Conservation (phyloP, 1,140 invertebrate species). For the Proctacanthus coquilletti region DNA sequence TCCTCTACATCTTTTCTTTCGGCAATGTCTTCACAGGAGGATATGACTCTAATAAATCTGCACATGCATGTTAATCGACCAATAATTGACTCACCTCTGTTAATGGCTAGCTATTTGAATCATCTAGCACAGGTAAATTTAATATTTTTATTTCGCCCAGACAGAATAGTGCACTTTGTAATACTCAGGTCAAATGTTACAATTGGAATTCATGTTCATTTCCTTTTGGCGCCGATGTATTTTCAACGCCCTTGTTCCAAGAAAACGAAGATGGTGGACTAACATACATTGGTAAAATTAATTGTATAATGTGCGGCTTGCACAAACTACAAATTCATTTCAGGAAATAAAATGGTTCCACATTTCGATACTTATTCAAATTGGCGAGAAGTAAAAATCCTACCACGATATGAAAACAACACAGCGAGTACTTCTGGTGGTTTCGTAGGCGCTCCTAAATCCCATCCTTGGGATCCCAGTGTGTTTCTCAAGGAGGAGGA, state of each 20-base stretch:
- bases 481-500: constrained; percentile 27
- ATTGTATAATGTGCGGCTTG: constrained; percentile 13
- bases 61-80: constrained; percentile 91
- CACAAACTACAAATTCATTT: not conserved
- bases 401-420: constrained; percentile 22
- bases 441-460: constrained; percentile 25
- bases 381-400: constrained; percentile 35
- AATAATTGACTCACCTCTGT: constrained; percentile 78
- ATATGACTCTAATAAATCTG: constrained; percentile 81
- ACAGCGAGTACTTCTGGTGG: constrained; percentile 27
- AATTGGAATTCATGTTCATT: constrained; percentile 60
- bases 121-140: constrained; percentile 71
- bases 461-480: constrained; percentile 30
- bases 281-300: constrained; percentile 60
- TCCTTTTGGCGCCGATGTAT: constrained; percentile 50
- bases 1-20: constrained; percentile 82
- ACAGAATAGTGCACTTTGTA: not conserved
- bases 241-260: constrained; percentile 57
- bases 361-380: constrained; percentile 26
- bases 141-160: constrained; percentile 8
- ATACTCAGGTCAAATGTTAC: constrained; percentile 35
- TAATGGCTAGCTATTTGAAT: constrained; percentile 89
- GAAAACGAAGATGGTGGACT: constrained; percentile 55
- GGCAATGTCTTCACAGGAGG: constrained; percentile 84
- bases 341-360: constrained; percentile 23